These are phyloP conservation scores for Peromyscus aztecus DNA, from an alignment of 2,797 vertebrate species.

Conservation along the genomic window DNA sequence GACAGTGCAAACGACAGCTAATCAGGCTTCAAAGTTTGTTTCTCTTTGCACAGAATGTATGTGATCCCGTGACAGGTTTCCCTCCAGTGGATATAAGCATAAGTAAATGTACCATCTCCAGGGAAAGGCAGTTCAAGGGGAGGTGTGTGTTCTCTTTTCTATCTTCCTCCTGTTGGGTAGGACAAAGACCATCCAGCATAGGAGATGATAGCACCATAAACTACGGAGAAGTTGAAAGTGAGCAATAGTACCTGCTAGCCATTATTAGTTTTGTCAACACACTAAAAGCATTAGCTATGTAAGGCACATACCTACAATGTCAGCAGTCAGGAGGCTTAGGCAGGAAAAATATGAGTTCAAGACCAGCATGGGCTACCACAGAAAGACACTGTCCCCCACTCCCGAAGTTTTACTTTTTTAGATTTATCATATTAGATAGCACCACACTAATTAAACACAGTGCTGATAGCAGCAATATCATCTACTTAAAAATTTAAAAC, in stretches of 20 bases:
- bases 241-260: background rate
- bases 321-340: background rate
- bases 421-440: background rate
- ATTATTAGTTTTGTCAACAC: background rate
- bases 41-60: background rate
- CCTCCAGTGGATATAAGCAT: background rate
- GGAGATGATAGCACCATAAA: background rate
- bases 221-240: background rate
- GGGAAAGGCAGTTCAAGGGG: background rate
- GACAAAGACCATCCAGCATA: background rate
- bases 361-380: background rate
- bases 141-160: background rate
- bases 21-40: background rate
- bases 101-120: background rate
- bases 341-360: background rate
- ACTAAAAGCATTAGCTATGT: background rate
- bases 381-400: background rate
- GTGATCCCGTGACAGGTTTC: background rate
- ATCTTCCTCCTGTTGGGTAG: background rate
- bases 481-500: background rate
- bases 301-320: background rate
- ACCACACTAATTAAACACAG: background rate
- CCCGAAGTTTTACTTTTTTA: background rate
- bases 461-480: background rate
- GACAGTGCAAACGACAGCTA: background rate